Evolutionary conservation across 2,797 vertebrate genomes (phyloP), one percentile per base, ranked within the genome.

Genomic region (Peromyscus eremicus): DNA sequence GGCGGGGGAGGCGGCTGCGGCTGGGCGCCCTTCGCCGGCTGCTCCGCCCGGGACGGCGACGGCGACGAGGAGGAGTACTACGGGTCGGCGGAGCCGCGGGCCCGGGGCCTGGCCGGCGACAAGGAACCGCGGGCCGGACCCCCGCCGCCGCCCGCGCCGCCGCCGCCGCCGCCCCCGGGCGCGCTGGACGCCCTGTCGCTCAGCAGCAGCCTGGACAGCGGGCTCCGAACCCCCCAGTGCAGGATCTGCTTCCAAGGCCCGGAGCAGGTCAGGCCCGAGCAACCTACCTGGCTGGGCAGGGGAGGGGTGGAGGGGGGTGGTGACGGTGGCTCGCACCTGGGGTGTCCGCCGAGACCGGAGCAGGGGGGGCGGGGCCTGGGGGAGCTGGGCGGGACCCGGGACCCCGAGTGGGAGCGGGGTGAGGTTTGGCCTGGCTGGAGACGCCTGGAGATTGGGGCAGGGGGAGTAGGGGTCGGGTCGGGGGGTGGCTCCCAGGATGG

Each of bases 181-280:
- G 98, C 98, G 76, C 99, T 99, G 99, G 99, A 99, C 98, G 98
- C 99, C 19, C 98, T 99, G 98, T 99, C 99, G 29, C 99, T 99
- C 98, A 98, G 99, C 98, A 99, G 99, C 98, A 99, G 99, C 97
- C 98, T 99, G 81, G 99, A 99, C 95, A 99, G 99, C 98, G 99
- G 99, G 94, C 99, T 99, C 98, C 98, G 99, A 97, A 99, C 99
- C 96, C 99, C 99, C 81, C 99, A 99, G 99, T 99, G 99, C 98
- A 98, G 99, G 97, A 99, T 99, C 99, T 99, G 99, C 96, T 99
- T 99, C 98, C 99, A 99, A 96, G 99, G 99, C 97, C 99, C 98
- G 0, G 99, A 99, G 98, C 99, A 99, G 99, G 99, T 99, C 98
- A 97, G 98, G 87, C 70, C 70, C 1, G 37, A n/a, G 57, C 40